Evolutionary conservation across 2,888 invertebrate genomes (phyloP), one percentile per base, ranked within the genome.

Genomic region (Drosophila mimica): DNA sequence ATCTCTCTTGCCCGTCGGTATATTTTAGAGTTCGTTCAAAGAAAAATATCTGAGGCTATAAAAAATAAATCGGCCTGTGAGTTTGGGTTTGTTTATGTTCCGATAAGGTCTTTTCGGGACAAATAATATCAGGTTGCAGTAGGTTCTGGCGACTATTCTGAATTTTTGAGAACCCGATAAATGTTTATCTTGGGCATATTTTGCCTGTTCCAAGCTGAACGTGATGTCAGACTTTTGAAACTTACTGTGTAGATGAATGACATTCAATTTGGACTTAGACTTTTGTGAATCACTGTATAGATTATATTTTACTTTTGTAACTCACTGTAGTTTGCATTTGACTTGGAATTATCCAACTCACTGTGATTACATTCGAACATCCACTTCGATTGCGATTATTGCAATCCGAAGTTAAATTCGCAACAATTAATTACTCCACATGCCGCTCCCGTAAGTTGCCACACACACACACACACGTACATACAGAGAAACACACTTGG

Each of bases 401-500:
- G n/a, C 56, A 30, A 57, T 57, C 20, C 31, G 5, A 9, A 15
- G 40, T 20, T 43, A 20, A 20, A 43, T 31, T 15, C 30, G 43
- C 30, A 20, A 43, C 57, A 30, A 20, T 43, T 20, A 31, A 11
- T 43, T 43, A 57, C 40, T 57, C 6, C 11, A 43, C 31, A n/a
- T 57, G 57, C 57, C 15, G 9, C 56, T 40, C 30, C 40, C 40
- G 40, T 15, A 40, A 40, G 20, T 15, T 40, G 30, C 38, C 57
- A 31, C 30, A 31, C 30, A 54, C 36, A 34, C 34, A 33, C 51
- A 31, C 51, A 51, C 25, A n/a, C n/a, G n/a, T 9, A 20, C 30
- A 31, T n/a, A 13, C 28, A 17, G 11, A 17, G 11, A 20, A 1
- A 46, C 20, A 4, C 46, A 4, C 7, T 15, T 20, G 4, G 46